phyloP scores from a whole-genome alignment of 2,797 vertebrate species.

The Cyprinella venusta region DNA sequence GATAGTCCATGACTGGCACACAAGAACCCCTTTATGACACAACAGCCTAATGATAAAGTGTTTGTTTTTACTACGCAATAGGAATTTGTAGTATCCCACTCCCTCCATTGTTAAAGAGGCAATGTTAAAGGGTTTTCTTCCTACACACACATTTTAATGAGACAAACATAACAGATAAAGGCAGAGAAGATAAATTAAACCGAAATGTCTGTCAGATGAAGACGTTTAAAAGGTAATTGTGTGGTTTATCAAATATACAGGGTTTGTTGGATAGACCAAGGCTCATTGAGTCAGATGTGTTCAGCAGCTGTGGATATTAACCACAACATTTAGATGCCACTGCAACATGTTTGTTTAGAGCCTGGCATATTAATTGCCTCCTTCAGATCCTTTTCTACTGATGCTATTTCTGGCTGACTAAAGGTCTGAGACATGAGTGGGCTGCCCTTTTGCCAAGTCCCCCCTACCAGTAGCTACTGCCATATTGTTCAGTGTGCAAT shows the following conservation, averaged over 20 bases:
- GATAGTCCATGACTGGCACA: constrained; percentile 26
- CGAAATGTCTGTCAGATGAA: constrained; percentile 24
- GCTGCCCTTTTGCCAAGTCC: constrained; percentile 50
- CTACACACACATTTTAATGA: constrained; percentile 25
- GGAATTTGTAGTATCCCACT: constrained; percentile 16
- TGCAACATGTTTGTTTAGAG: constrained; percentile 57
- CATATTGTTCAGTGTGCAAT: constrained; percentile 52
- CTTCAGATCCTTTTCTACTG: constrained; percentile 43
- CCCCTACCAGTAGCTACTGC: constrained; percentile 16
- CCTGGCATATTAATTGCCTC: constrained; percentile 50
- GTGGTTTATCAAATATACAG: constrained; percentile 35
- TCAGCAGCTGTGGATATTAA: constrained; percentile 28
- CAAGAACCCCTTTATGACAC: constrained; percentile 32
- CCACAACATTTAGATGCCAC: constrained; percentile 48
- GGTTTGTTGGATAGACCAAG: constrained; percentile 49
- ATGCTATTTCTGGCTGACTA: constrained; percentile 49
- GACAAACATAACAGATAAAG: constrained; percentile 28
- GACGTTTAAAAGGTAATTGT: constrained; percentile 47
- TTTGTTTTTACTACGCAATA: constrained; percentile 28
- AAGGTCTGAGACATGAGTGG: constrained; percentile 53
- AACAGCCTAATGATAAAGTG: constrained; percentile 35
- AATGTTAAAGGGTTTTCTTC: background rate
- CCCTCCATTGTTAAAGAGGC: background rate
- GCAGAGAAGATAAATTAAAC: constrained; percentile 22
- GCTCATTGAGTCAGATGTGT: constrained; percentile 27